Base-by-base conservation (phyloP, 2,888 invertebrate genomes). In the Cheilosia grossa region DNA sequence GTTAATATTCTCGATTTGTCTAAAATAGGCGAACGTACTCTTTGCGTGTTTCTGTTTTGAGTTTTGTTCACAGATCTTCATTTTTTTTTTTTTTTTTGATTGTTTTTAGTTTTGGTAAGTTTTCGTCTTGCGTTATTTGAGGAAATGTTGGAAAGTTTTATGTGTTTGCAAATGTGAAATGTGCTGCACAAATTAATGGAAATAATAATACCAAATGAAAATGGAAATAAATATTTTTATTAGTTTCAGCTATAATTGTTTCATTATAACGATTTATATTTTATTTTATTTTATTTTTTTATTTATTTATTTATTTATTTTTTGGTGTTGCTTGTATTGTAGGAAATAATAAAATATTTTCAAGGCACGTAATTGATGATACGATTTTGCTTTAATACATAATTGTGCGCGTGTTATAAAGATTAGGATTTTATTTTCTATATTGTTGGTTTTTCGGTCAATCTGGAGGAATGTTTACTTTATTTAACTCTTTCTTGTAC, bases 291-390 rank as follows among this genome's bases (percentile, higher is more conserved):
- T 10, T 37, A 2, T 37, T 30, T 5, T 30, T 30, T 7, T 30
- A 2, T 30, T 30, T 30, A n/a, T n/a, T n/a, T n/a, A n/a, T n/a
- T n/a, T n/a, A n/a, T 6, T 30, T 30, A 5, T 30, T 6, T 4
- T 0, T 30, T 30, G 30, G 6, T 13, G 21, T n/a, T 44, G 7
- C 21, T 24, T 37, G 21, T 54, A 2, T 69, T 56, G 37, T 33
- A 10, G 10, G 44, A 58, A 49, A 58, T 42, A 58, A 56, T 30
- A 42, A 47, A 56, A n/a, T 58, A 33, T 56, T 70, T 58, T 59
- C 72, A 72, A 72, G 72, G 72, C 72, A 72, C 72, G 19, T 59
- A 61, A 72, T 70, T 70, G 47, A 59, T 72, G 40, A 51, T 56
- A 49, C 54, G 6, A 44, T 27, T 67, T 9, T 42, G 1, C 40